Base-by-base conservation (phyloP, 1,140 invertebrate genomes). In the Coelopa frigida region DNA sequence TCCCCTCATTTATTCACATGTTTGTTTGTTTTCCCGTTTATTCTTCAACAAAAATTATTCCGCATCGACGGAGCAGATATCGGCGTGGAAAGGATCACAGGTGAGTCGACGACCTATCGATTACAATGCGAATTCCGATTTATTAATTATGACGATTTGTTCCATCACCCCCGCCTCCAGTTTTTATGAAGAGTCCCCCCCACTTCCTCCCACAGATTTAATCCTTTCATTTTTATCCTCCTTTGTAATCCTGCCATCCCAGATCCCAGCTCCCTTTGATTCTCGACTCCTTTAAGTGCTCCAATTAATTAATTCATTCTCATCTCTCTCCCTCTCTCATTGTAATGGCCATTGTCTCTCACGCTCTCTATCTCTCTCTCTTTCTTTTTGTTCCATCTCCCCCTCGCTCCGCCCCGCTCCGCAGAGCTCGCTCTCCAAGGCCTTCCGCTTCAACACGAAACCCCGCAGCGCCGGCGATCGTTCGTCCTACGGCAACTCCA, bases 61-160 rank as follows among this genome's bases (percentile, higher is more conserved):
- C 24, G 27, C 11, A 42, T 29, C 14, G 15, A 17, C 8, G 15
- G 18, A 38, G 31, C 31, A 68, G 65, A 68, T 68, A 59, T 66
- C 65, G 60, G 65, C 65, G 66, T 68, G 65, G 65, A 68, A 68
- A 66, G 65, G 65, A 63, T 68, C 65, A 63, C 65, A 68, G 65
- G 65, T 68, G 50, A 56, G 47, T 43, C 32, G 17, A 17, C 14
- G 6, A 33, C 4, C 6, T n/a, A n/a, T n/a, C n/a, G n/a, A n/a
- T n/a, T n/a, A n/a, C n/a, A n/a, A n/a, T n/a, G n/a, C n/a, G n/a
- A n/a, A n/a, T n/a, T n/a, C n/a, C n/a, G n/a, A n/a, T n/a, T n/a
- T n/a, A n/a, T n/a, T n/a, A n/a, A n/a, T n/a, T n/a, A n/a, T n/a
- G n/a, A n/a, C n/a, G n/a, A n/a, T n/a, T n/a, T n/a, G n/a, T n/a